A percentile compares a stretch with the other conserved stretches of the same genome.
These are phyloP conservation scores for Rousettus madagascariensis DNA, from an alignment of 2,797 vertebrate species.

Conservation along the genomic window DNA sequence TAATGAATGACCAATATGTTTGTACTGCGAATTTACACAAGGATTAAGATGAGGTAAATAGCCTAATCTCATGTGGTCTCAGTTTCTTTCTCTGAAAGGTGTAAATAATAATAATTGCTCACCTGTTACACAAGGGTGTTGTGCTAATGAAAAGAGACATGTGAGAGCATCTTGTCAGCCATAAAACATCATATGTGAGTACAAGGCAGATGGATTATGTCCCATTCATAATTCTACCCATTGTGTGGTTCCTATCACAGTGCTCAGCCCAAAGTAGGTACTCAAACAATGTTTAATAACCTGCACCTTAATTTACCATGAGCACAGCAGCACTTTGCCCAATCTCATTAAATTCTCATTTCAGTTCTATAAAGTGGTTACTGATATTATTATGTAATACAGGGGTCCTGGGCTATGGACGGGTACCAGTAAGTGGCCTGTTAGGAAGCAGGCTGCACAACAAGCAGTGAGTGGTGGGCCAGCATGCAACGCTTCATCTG, in stretches of 20 bases:
- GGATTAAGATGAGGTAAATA: not conserved
- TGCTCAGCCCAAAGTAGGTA: not conserved
- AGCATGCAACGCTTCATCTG: too few species aligned
- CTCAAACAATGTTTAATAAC: not conserved
- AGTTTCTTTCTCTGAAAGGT: not conserved
- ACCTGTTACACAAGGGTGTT: not conserved
- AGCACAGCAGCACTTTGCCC: not conserved
- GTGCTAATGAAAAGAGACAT: not conserved
- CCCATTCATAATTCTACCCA: not conserved
- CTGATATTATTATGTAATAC: not conserved
- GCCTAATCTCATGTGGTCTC: not conserved
- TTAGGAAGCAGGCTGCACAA: too few species aligned
- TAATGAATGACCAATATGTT: not conserved
- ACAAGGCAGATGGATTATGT: not conserved
- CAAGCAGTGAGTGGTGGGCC: too few species aligned
- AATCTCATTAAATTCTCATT: not conserved
- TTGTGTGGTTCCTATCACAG: not conserved
- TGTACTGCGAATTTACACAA: not conserved
- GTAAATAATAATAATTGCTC: not conserved
- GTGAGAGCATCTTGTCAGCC: not conserved
- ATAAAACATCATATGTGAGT: not conserved
- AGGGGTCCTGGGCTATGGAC: too few species aligned
- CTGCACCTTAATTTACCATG: not conserved
- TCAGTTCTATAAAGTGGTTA: not conserved
- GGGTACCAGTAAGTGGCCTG: too few species aligned